Evolutionary conservation across 2,888 invertebrate genomes (phyloP), one percentile per base, ranked within the genome.

Genomic region (Baccha elongata): DNA sequence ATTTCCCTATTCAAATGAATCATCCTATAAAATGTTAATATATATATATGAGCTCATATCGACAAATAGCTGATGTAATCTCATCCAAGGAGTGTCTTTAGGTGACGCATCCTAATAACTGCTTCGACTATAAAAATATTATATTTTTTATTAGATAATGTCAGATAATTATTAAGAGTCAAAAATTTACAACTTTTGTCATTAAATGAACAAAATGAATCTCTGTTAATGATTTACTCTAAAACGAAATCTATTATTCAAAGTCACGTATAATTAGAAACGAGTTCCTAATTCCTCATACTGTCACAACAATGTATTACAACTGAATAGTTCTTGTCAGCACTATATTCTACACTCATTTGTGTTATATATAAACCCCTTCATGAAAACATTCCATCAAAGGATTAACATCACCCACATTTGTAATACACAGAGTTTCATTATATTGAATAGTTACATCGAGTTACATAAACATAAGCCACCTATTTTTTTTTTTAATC

Each of bases 1-100:
- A 55, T 40, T 26, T 2, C 5, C 15, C 23, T 23, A 58, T 6
- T 1, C 23, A 15, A 58, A 42, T 58, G 58, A 58, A 23, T 58
- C 58, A 58, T 58, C 40, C 1, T 3, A 10, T n/a, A 44, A 55
- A 40, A 26, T 58, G 40, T 26, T 6, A 32, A 32, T 8, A 7
- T 21, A 35, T 35, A 35, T 19, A 8, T 35, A 58, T 58, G 58
- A 58, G 40, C 15, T 58, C 58, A 40, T 58, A 58, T 40, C 23
- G 58, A 5, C 40, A 40, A 15, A 58, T 58, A 40, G 21, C 58
- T 58, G 58, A 58, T 58, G 58, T 58, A 58, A 58, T 58, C 58
- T 4, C 40, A 58, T 23, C 2, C 40, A 58, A 40, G 58, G 58
- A 58, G 58, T 40, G 58, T 58, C 15, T 40, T n/a, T 7, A 58